Conservation (phyloP, 2,113 vertebrate species). For the Microcebus griseorufus region DNA sequence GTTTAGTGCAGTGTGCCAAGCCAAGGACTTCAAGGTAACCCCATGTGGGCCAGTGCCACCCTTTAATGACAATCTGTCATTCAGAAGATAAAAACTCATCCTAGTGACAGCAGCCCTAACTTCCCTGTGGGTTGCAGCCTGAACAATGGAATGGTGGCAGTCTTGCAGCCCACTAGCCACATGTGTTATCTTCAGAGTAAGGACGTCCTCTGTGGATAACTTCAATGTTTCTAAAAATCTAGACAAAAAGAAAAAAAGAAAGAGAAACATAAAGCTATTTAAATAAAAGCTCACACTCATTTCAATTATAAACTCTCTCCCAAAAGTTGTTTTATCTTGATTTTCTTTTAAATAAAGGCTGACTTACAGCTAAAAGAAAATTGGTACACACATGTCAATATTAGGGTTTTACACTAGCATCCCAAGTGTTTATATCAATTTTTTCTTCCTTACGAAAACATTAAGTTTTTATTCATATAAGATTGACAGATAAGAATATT, state of each 20-base stretch:
- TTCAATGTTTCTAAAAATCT: slow-evolving; percentile 90
- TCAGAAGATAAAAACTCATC: slow-evolving; percentile 92
- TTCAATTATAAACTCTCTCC: neutral
- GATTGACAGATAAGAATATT: neutral
- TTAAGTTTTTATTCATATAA: neutral
- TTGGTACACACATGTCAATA: neutral
- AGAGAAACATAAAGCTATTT: neutral
- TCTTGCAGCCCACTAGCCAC: slow-evolving; percentile 86
- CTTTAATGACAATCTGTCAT: slow-evolving; percentile 89
- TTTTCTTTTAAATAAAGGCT: slow-evolving; percentile 22
- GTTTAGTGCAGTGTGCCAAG: slow-evolving; percentile 89
- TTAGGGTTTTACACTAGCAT: neutral
- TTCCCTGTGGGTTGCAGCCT: slow-evolving; percentile 89
- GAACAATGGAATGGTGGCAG: slow-evolving; percentile 88
- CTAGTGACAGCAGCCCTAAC: slow-evolving; percentile 90
- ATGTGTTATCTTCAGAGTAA: slow-evolving; percentile 86
- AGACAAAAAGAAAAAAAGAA: slow-evolving; percentile 30
- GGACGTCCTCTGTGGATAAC: slow-evolving; percentile 87
- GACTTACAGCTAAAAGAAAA: neutral
- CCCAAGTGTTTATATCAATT: neutral
- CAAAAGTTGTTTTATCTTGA: neutral
- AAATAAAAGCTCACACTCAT: neutral
- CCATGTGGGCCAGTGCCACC: slow-evolving; percentile 80
- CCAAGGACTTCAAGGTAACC: slow-evolving; percentile 83
- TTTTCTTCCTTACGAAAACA: neutral